Percentiles rank a stretch among this genome's conserved stretches.
These are phyloP conservation scores for Agonopterix subpropinquella DNA, from an alignment of 2,888 invertebrate species.

Conservation along the genomic window DNA sequence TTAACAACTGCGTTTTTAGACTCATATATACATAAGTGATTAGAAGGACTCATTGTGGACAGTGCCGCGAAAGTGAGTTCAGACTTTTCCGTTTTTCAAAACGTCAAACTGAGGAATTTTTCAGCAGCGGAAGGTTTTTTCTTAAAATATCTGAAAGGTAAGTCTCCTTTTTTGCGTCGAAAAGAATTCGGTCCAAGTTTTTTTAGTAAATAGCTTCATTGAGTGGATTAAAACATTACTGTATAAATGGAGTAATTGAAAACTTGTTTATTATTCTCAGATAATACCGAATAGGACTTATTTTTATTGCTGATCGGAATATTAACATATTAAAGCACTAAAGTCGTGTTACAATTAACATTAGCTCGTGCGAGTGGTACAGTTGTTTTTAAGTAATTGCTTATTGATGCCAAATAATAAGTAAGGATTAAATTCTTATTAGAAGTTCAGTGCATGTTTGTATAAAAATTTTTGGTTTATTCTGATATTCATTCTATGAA, in stretches of 20 bases:
- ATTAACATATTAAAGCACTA: not conserved
- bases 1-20: not conserved
- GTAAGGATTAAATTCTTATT: too few species aligned
- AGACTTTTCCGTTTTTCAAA: constrained; percentile 43
- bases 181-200: constrained; percentile 50
- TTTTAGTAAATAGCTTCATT: not conserved
- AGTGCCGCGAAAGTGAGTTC: constrained; percentile 47
- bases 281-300: not conserved
- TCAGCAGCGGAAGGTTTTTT: constrained; percentile 54
- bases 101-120: constrained; percentile 66
- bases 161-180: constrained; percentile 19
- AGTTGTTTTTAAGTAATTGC: too few species aligned
- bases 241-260: not conserved
- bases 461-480: too few species aligned
- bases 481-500: too few species aligned
- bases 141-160: constrained; percentile 71
- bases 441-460: too few species aligned
- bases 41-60: constrained; percentile 37
- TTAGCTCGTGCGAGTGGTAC: not conserved
- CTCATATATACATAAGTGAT: too few species aligned
- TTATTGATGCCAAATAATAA: too few species aligned
- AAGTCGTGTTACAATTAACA: not conserved
- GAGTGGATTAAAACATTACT: not conserved
- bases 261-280: not conserved
- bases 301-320: not conserved